Conservation (phyloP, 2,888 invertebrate species). For the Cyclophora albipunctata region DNA sequence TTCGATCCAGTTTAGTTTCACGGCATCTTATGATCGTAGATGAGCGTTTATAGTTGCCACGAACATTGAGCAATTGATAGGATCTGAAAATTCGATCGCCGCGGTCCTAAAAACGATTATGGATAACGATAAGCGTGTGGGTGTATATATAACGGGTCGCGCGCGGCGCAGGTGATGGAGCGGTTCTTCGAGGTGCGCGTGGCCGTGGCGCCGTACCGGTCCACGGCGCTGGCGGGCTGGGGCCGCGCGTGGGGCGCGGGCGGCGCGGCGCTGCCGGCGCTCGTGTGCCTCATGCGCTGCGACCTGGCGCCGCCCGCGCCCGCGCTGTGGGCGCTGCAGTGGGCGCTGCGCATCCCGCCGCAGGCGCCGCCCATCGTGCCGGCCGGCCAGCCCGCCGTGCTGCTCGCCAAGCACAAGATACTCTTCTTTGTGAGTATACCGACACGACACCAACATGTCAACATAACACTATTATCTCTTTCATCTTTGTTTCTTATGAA, state of each 20-base stretch:
- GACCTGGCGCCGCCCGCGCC: slow-evolving; percentile 75
- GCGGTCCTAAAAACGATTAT: too few relatives aligned
- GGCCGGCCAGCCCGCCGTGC: slow-evolving; percentile 91
- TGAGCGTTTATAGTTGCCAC: too few relatives aligned
- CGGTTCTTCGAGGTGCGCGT: slow-evolving; percentile 94
- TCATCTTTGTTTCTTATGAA: too few relatives aligned
- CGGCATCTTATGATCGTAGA: too few relatives aligned
- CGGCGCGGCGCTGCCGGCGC: slow-evolving; percentile 90
- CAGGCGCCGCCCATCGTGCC: slow-evolving; percentile 91
- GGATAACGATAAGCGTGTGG: background rate
- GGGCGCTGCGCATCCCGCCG: slow-evolving; percentile 94
- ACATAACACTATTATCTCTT: too few relatives aligned
- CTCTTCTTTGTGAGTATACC: slow-evolving; percentile 88
- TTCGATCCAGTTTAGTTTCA: too few relatives aligned
- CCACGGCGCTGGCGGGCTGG: slow-evolving; percentile 90
- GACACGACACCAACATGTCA: too few relatives aligned
- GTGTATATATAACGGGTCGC: background rate
- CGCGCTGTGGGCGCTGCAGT: slow-evolving; percentile 90
- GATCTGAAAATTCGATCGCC: too few relatives aligned
- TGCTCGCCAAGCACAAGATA: slow-evolving; percentile 90
- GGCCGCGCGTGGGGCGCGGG: slow-evolving; percentile 89
- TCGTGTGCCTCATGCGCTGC: slow-evolving; percentile 87
- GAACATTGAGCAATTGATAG: too few relatives aligned
- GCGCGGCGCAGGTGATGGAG: slow-evolving; percentile 83
- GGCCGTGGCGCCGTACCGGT: slow-evolving; percentile 92